Base-by-base conservation (phyloP, 2,113 vertebrate genomes). In the Prunella fulvescens region DNA sequence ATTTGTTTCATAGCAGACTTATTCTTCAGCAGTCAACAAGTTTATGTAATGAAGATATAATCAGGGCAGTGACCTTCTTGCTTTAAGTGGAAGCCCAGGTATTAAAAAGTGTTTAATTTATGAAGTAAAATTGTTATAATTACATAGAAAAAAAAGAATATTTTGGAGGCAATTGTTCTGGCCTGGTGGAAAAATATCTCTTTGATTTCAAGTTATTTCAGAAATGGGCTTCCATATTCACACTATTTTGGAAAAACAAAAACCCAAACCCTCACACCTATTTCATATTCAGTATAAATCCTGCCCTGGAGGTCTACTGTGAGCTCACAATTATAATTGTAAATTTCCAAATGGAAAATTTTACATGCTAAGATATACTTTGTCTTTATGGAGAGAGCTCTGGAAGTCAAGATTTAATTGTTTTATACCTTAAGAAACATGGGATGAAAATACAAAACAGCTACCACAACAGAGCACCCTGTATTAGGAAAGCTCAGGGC, bases 321-420 rank as follows among this genome's bases (percentile, higher is more conserved):
- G 79, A 88, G 47, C 85, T 88, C 57, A 58, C 67, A 66, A 90
- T 96, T 96, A 94, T 70, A 96, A 93, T 95, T 96, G 72, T 88
- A 93, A 93, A 96, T 94, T 90, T 94, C 40, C 56, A 86, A 96
- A 78, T 60, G 54, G 67, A 45, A 95, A 91, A 29, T 91, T 95
- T 91, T 65, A 82, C 47, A 33, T 62, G 22, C 14, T 70, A 95
- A 90, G 67, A 40, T 92, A 77, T 56, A 74, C 35, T 64, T 90
- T 70, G 22, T n/a, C 78, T 88, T 90, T 93, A 73, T 7, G 2
- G 23, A 81, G 22, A 88, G 44, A 64, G 16, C 56, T 73, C 44
- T 7, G 7, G 35, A 96, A 92, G 72, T 92, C 90, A 96, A 86
- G 53, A 72, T 88, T 70, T 83, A 86, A 92, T 71, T 95, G 51